A percentile compares a stretch with the other conserved stretches of the same genome.
These are phyloP conservation scores for Macrochelys suwanniensis DNA, from an alignment of 2,797 vertebrate genomes.

Conservation along the genomic window DNA sequence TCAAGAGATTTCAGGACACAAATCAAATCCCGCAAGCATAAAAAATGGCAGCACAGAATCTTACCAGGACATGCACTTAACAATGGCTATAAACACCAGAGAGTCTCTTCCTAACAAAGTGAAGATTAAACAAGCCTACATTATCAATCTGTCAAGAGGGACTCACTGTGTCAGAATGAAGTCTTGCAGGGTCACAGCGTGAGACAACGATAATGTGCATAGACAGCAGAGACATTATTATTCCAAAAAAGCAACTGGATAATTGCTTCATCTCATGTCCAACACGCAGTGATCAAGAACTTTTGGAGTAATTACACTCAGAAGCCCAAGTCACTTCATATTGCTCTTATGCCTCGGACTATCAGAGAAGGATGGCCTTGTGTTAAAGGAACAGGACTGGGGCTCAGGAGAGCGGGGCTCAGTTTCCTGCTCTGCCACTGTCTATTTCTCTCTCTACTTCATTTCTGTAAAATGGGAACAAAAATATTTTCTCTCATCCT, in stretches of 20 bases:
- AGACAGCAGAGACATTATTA: constrained; percentile 33
- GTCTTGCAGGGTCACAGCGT: constrained; percentile 34
- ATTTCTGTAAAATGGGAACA: not conserved
- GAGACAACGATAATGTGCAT: constrained; percentile 26
- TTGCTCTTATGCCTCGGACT: not conserved
- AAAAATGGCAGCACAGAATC: constrained; percentile 42
- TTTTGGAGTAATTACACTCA: constrained; percentile 3
- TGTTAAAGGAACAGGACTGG: fast-evolving
- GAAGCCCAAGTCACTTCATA: not conserved
- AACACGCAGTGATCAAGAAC: constrained; percentile 17
- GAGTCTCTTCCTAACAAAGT: constrained; percentile 24
- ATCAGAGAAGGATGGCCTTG: fast-evolving
- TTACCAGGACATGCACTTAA: constrained; percentile 60
- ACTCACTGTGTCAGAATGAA: constrained; percentile 48
- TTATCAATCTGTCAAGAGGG: constrained; percentile 55
- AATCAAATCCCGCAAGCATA: constrained; percentile 30
- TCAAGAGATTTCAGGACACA: constrained; percentile 52
- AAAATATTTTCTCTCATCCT: not conserved
- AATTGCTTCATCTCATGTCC: constrained; percentile 41
- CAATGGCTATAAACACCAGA: constrained; percentile 34
- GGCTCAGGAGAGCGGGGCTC: fast-evolving
- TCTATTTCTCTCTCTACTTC: not conserved
- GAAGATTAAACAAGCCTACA: constrained; percentile 51
- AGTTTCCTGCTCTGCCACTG: not conserved
- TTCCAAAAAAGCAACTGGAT: constrained; percentile 15